phyloP scores from a whole-genome alignment of 2,797 vertebrate genomes.

The Nyctalus aviator region DNA sequence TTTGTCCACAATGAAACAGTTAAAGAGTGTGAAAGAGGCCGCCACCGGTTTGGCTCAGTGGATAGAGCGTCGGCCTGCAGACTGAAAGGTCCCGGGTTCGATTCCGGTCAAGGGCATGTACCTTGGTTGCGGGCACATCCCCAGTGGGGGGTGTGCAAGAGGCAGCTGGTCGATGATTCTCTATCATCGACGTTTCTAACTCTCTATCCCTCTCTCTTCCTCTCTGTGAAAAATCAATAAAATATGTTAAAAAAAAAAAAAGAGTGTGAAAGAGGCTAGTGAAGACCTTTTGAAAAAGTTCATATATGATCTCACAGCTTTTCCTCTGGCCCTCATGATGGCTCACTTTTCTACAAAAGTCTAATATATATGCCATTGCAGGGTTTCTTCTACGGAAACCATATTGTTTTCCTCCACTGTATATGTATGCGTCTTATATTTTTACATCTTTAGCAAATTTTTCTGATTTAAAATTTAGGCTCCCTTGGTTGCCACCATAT shows the following conservation, averaged over 20 bases:
- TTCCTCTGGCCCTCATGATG: background rate
- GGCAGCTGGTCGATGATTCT: too few species aligned
- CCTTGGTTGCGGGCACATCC: too few species aligned
- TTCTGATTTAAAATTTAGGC: constrained; percentile 2
- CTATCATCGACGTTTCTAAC: too few species aligned
- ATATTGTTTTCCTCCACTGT: background rate
- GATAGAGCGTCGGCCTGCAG: too few species aligned
- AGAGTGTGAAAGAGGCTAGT: background rate
- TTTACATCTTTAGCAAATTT: background rate
- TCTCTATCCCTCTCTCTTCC: too few species aligned
- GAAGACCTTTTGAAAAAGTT: background rate
- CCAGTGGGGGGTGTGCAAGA: too few species aligned
- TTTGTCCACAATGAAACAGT: background rate
- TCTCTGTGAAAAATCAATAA: too few species aligned
- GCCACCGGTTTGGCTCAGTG: too few species aligned
- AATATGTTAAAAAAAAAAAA: too few species aligned
- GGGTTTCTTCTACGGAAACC: background rate
- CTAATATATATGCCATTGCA: background rate
- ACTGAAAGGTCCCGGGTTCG: too few species aligned
- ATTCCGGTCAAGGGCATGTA: too few species aligned
- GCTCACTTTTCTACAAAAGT: background rate
- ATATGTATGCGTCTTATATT: background rate
- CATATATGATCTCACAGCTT: background rate
- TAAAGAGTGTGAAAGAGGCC: background rate
- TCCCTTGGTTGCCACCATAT: background rate